These are phyloP conservation scores for Corvus hawaiiensis DNA, from an alignment of 2,113 vertebrate species.

Conservation along the genomic window DNA sequence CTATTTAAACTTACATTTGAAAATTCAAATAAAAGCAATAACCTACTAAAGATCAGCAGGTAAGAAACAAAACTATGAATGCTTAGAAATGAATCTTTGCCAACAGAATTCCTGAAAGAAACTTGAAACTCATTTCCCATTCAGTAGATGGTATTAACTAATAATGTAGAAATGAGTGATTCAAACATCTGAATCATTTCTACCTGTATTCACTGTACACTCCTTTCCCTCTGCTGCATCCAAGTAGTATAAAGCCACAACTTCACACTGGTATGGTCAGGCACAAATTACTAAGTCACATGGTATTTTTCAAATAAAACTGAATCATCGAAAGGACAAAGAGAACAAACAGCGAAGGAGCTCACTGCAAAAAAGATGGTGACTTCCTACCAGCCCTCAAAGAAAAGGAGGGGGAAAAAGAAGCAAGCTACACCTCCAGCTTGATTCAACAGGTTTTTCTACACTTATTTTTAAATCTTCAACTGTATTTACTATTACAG, in stretches of 20 bases:
- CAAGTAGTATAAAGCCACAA: neutral
- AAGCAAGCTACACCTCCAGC: neutral
- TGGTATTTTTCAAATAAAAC: slow-evolving; percentile 58
- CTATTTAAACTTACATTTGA: neutral
- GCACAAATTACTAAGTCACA: slow-evolving; percentile 47
- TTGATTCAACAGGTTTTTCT: slow-evolving; percentile 2
- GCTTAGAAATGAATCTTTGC: neutral
- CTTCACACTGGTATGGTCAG: slow-evolving; percentile 2
- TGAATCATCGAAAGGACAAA: slow-evolving; percentile 55
- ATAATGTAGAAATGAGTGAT: slow-evolving; percentile 4
- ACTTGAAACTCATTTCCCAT: neutral
- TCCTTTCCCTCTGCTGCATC: slow-evolving; percentile 2
- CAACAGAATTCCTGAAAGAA: neutral
- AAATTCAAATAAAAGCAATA: neutral
- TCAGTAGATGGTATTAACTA: neutral
- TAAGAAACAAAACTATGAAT: neutral
- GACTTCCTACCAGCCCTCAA: neutral
- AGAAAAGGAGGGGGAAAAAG: neutral
- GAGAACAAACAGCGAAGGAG: slow-evolving; percentile 2
- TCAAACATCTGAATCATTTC: slow-evolving; percentile 26
- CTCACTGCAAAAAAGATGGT: slow-evolving; percentile 7
- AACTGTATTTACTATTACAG: slow-evolving; percentile 9
- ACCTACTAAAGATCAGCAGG: neutral
- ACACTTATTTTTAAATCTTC: neutral
- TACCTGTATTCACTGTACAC: slow-evolving; percentile 12